phyloP scores from a whole-genome alignment of 2,113 vertebrate species.

The Calidris pugnax region DNA sequence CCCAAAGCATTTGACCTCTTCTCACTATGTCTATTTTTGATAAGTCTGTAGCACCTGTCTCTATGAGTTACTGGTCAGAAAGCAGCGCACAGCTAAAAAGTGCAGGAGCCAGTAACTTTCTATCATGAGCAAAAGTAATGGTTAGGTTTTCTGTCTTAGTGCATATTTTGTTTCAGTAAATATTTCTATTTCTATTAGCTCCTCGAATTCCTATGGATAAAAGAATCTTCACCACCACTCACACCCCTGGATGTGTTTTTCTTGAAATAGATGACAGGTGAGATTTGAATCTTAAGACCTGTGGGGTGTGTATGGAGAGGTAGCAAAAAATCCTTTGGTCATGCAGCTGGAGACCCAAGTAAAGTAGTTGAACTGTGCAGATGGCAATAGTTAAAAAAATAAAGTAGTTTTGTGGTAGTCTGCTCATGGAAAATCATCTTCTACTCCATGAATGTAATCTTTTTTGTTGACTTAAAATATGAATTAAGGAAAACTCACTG shows the following conservation, averaged over 20 bases:
- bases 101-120: not conserved
- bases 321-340: not conserved
- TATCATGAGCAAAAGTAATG: not conserved
- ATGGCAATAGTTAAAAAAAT: not conserved
- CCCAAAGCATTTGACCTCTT: not conserved
- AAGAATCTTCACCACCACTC: conserved; percentile 92
- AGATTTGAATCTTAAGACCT: not conserved
- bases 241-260: conserved; percentile 90
- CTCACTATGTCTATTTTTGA: not conserved
- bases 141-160: not conserved
- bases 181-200: conserved; percentile 69
- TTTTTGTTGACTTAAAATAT: not conserved
- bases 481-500: not conserved
- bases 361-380: not conserved
- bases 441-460: not conserved
- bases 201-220: conserved; percentile 89
- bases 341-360: not conserved
- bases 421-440: not conserved
- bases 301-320: not conserved
- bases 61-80: not conserved
- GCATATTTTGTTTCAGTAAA: not conserved
- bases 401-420: not conserved
- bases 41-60: not conserved
- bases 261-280: conserved; percentile 91
- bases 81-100: not conserved